phyloP scores from a whole-genome alignment of 1,140 invertebrate species.

The Anoplolepis gracilipes region DNA sequence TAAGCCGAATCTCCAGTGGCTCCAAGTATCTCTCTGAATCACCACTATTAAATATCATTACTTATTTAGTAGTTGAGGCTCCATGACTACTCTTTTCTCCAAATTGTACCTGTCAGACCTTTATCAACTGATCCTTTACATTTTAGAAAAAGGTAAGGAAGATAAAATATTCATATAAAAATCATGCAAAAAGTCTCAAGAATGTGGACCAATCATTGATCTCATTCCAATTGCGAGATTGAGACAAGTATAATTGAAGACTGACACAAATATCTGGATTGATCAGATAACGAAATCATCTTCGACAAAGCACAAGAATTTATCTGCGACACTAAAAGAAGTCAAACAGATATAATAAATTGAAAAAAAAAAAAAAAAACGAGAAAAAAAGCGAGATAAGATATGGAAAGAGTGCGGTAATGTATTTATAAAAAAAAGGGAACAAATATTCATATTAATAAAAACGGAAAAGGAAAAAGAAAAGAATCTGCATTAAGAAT shows the following conservation, averaged over 20 bases:
- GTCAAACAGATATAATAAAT: too few species aligned
- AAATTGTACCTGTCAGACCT: too few species aligned
- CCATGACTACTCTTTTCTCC: too few species aligned
- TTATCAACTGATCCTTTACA: too few species aligned
- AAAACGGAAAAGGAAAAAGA: neutral
- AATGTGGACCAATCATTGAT: too few species aligned
- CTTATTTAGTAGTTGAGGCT: neutral
- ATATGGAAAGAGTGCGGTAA: neutral
- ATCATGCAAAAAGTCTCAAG: too few species aligned
- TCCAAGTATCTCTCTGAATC: neutral
- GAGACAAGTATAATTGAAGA: too few species aligned
- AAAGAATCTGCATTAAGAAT: slow-evolving; percentile 14
- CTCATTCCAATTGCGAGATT: too few species aligned
- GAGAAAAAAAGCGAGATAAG: neutral
- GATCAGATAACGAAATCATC: slow-evolving; percentile 2
- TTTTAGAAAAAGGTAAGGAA: too few species aligned
- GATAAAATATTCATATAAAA: too few species aligned
- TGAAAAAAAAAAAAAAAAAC: slow-evolving; percentile 1
- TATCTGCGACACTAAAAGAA: neutral
- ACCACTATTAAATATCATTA: neutral
- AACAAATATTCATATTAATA: neutral
- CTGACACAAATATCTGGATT: neutral
- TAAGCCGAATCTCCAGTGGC: neutral
- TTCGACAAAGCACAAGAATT: slow-evolving; percentile 19
- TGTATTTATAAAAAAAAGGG: neutral